Conservation (phyloP, 2,113 vertebrate genomes). For the Microtus pennsylvanicus region DNA sequence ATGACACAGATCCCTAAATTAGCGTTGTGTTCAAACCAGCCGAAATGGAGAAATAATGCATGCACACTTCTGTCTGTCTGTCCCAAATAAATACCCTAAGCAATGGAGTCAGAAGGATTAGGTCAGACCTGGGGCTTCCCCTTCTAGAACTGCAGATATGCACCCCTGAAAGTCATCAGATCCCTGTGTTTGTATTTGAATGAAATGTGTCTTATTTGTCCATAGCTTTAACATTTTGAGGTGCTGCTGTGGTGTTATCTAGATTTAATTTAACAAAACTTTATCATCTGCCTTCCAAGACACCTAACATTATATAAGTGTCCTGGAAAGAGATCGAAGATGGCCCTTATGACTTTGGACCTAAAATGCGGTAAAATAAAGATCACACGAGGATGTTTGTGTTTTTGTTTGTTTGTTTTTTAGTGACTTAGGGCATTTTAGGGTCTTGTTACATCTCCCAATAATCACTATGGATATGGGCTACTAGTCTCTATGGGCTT, state of each 20-base stretch:
- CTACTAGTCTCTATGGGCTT: neutral
- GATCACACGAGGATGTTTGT: neutral
- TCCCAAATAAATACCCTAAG: neutral
- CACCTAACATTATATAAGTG: neutral
- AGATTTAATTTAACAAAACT: slow-evolving; percentile 40
- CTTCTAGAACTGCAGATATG: neutral
- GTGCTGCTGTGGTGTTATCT: neutral
- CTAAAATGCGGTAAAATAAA: slow-evolving; percentile 39
- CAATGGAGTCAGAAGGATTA: slow-evolving; percentile 26
- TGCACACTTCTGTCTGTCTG: neutral
- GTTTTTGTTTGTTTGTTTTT: neutral
- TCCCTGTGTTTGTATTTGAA: neutral
- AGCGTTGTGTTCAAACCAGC: neutral
- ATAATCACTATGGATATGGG: neutral
- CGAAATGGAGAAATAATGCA: neutral
- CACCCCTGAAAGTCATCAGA: slow-evolving; percentile 8
- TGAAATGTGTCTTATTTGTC: slow-evolving; percentile 17
- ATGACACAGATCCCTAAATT: neutral
- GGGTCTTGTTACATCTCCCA: neutral
- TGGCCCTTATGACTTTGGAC: neutral
- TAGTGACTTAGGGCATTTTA: neutral
- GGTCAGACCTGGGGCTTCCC: neutral
- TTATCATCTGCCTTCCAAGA: slow-evolving; percentile 13
- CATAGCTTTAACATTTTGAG: slow-evolving; percentile 7
- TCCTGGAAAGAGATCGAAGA: neutral